Conservation (phyloP, 2,113 vertebrate genomes). For the Siniperca knerii region DNA sequence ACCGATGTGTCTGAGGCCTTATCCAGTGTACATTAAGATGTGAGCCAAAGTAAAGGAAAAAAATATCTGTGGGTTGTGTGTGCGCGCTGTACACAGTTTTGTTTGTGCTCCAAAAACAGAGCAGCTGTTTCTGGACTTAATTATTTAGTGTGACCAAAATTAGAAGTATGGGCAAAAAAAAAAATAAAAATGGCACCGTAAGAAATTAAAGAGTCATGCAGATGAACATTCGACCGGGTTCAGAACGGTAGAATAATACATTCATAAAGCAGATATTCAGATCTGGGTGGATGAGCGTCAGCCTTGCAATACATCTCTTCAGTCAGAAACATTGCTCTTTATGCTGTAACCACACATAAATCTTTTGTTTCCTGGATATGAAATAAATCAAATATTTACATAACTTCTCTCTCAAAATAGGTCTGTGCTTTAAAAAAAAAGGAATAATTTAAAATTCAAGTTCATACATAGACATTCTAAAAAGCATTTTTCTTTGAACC, state of each 20-base stretch:
- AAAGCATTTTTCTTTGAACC: constrained; percentile 71
- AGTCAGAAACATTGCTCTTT: constrained; percentile 65
- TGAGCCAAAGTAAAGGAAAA: constrained; percentile 47
- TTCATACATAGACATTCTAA: constrained; percentile 85
- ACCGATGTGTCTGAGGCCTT: constrained; percentile 55
- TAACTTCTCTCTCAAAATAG: constrained; percentile 78
- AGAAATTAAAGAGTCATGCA: constrained; percentile 63
- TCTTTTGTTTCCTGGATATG: constrained; percentile 74
- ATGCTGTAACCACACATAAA: constrained; percentile 67
- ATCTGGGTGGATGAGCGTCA: constrained; percentile 68
- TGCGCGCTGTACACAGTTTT: constrained; percentile 53
- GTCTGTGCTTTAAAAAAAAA: constrained; percentile 83
- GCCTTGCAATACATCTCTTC: constrained; percentile 61
- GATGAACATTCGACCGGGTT: constrained; percentile 59
- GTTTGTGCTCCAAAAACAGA: constrained; percentile 62
- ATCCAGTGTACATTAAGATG: constrained; percentile 79
- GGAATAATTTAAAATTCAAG: constrained; percentile 89
- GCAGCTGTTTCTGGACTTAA: constrained; percentile 45
- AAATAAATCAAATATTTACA: constrained; percentile 84
- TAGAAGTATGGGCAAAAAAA: constrained; percentile 40
- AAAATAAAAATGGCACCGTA: constrained; percentile 50
- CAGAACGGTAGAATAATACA: constrained; percentile 73
- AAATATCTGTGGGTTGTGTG: constrained; percentile 31
- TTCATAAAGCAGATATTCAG: constrained; percentile 78
- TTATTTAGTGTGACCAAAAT: constrained; percentile 44